Conservation (phyloP, 2,888 invertebrate species). For the Spialia ferax region DNA sequence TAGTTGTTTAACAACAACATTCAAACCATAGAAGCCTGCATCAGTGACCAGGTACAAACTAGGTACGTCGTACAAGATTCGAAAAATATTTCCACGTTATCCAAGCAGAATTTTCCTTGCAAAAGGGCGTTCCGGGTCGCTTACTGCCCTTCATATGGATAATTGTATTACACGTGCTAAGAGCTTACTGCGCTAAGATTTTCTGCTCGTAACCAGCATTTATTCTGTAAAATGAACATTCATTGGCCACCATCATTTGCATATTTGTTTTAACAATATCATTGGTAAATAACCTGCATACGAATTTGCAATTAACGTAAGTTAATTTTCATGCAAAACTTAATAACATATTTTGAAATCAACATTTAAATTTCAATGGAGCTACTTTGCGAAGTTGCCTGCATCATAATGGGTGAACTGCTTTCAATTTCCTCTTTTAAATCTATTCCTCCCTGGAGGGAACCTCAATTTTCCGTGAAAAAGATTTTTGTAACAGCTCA, state of each 20-base stretch:
- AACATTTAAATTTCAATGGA: neutral
- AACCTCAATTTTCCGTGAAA: neutral
- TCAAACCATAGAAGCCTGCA: neutral
- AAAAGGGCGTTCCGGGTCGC: slow-evolving; percentile 10
- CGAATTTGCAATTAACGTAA: too few relatives aligned
- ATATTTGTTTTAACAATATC: too few relatives aligned
- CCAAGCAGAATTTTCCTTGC: neutral
- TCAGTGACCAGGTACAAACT: too few relatives aligned
- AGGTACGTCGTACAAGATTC: neutral
- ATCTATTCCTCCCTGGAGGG: neutral
- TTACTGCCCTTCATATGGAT: slow-evolving; percentile 9
- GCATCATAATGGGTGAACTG: neutral
- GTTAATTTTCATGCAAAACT: too few relatives aligned
- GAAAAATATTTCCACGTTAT: neutral
- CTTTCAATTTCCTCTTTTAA: neutral
- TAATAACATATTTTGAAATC: too few relatives aligned
- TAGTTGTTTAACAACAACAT: neutral
- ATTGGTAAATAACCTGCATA: too few relatives aligned
- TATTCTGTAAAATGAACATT: neutral
- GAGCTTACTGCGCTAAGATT: neutral
- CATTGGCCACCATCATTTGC: neutral
- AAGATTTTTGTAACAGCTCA: neutral
- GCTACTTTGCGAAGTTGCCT: neutral
- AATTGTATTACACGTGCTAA: slow-evolving; percentile 5
- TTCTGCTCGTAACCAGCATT: neutral